These are phyloP conservation scores for Gnathonemus longibarbis DNA, from an alignment of 2,113 vertebrate genomes.

Conservation along the genomic window DNA sequence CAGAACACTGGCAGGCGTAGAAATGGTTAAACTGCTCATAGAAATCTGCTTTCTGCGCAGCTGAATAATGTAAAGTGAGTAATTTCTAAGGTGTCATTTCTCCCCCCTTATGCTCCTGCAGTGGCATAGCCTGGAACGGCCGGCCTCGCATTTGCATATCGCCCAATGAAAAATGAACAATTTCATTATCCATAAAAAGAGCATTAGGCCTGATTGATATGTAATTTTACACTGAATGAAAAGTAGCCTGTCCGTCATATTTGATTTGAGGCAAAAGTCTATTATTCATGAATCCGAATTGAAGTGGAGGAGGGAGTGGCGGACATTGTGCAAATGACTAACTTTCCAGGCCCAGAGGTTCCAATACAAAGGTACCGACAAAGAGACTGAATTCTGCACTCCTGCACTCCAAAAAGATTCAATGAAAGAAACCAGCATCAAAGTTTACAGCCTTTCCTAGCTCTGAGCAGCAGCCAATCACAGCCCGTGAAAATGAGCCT, in stretches of 20 bases:
- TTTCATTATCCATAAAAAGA: slow-evolving; percentile 8
- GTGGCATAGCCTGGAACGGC: neutral
- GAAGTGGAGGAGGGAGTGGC: neutral
- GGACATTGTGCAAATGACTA: neutral
- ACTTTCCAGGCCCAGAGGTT: neutral
- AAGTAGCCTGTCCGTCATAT: slow-evolving; percentile 9
- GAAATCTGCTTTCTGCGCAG: neutral
- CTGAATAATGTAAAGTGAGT: neutral
- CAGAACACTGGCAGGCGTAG: neutral
- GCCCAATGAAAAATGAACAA: slow-evolving; percentile 2
- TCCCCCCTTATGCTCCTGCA: neutral
- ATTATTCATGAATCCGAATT: slow-evolving; percentile 8
- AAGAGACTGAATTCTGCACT: neutral
- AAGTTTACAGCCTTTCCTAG: neutral
- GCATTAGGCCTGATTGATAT: slow-evolving; percentile 10
- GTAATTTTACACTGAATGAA: neutral
- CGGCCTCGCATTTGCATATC: neutral
- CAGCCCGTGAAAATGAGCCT: neutral
- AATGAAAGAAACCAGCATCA: neutral
- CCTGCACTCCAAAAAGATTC: neutral
- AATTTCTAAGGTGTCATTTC: neutral
- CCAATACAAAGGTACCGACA: neutral
- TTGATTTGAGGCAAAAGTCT: slow-evolving; percentile 2
- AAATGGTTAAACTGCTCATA: neutral
- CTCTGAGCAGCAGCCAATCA: neutral